Evolutionary conservation across 1,140 invertebrate species (phyloP), one percentile per base, ranked within the genome.

Genomic region (Dolichoris vasculosae): DNA sequence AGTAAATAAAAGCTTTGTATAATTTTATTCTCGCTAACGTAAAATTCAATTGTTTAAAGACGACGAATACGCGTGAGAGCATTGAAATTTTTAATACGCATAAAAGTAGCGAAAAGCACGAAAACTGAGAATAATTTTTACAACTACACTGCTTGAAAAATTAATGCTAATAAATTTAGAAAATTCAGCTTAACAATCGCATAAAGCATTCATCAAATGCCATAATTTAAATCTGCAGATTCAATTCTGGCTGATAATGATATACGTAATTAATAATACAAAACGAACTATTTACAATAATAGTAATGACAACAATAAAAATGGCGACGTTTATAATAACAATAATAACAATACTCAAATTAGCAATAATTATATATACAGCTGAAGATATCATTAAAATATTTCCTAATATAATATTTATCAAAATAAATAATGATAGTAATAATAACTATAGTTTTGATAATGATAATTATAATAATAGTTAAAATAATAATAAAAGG

Each of bases 61-160:
- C n/a, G n/a, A n/a, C n/a, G n/a, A n/a, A n/a, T n/a, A n/a, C n/a
- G n/a, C n/a, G n/a, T n/a, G n/a, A n/a, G n/a, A n/a, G n/a, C n/a
- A n/a, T 17, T 64, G 7, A 6, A n/a, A 26, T 73, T 73, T 73
- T 43, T 43, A 1, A 0, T 26, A 43, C 26, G 2, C 23, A 73
- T 46, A 48, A 67, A 82, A 46, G 26, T 26, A 43, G 13, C 83
- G 40, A 85, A 81, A 83, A 85, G 46, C 76, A 88, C 86, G 86
- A 78, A 85, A 84, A 86, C 67, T 35, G 51, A 82, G 81, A 86
- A 82, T n/a, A 84, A 81, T 55, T 83, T 78, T 81, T 73, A 86
- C 75, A 85, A 63, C 48, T 63, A 75, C 20, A 32, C 51, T 75
- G 78, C 79, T 77, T 32, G 2, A 40, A 67, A 32, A 46, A 78